Evolutionary conservation across 2,113 vertebrate species (phyloP).

Genomic region (Leptobrachium leishanense): DNA sequence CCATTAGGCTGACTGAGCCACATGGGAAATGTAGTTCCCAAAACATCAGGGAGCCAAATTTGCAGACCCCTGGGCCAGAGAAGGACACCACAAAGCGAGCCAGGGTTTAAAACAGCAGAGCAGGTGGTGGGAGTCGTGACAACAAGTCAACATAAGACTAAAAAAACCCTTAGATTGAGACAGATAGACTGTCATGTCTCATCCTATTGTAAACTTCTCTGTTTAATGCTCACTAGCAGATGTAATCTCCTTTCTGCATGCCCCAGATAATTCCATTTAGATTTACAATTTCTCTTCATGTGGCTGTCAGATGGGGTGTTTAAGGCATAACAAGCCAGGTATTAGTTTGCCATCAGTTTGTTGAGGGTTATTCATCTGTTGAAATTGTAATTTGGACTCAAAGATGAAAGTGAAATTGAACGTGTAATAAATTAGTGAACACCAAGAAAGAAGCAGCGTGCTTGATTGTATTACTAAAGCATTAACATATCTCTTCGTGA

Average conservation of each 20-base stretch:
- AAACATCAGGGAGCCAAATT: too few relatives aligned
- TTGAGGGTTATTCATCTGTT: background rate
- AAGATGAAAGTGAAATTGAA: background rate
- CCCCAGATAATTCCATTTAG: background rate
- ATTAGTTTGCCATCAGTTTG: background rate
- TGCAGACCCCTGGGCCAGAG: too few relatives aligned
- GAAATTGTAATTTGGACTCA: background rate
- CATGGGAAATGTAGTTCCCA: too few relatives aligned
- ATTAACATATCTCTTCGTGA: too few relatives aligned
- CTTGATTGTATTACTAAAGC: too few relatives aligned
- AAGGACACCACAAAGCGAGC: too few relatives aligned
- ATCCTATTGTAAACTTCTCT: background rate
- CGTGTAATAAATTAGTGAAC: background rate
- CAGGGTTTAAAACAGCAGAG: too few relatives aligned
- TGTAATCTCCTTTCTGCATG: background rate
- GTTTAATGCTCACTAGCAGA: background rate
- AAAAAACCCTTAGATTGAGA: background rate
- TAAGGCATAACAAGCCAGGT: background rate
- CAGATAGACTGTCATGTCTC: background rate
- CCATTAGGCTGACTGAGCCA: too few relatives aligned
- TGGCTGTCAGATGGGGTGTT: slow-evolving; percentile 1
- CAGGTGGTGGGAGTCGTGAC: too few relatives aligned
- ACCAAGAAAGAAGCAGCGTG: too few relatives aligned
- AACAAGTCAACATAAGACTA: too few relatives aligned
- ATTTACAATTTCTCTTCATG: slow-evolving; percentile 5